Percentiles rank a stretch among this genome's conserved stretches.
Evolutionary conservation across 2,797 vertebrate genomes (phyloP).

Genomic region (Dallia pectoralis): DNA sequence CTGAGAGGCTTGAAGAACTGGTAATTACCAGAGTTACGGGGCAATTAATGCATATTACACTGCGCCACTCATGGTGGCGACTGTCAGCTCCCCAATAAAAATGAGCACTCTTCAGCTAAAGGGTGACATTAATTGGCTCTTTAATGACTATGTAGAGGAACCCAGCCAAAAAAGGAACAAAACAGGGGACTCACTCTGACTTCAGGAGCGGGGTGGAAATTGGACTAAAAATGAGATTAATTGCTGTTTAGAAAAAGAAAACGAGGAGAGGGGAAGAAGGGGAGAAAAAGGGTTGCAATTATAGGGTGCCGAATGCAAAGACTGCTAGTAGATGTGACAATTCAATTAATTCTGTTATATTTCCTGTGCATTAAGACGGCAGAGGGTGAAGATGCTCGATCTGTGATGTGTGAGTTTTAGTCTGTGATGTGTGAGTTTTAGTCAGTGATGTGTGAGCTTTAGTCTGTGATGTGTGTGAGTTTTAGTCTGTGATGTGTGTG

Average conservation of each 20-base stretch:
- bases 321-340: slow-evolving; percentile 95
- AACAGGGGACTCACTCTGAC: slow-evolving; percentile 99
- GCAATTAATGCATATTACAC: slow-evolving; percentile 99
- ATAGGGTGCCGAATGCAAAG: slow-evolving; percentile 97
- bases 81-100: slow-evolving; percentile 99
- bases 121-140: slow-evolving; percentile 99
- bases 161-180: slow-evolving; percentile 99
- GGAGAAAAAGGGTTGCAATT: slow-evolving; percentile 98
- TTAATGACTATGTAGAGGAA: slow-evolving; percentile 99
- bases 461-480: too few species aligned
- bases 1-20: slow-evolving; percentile 99
- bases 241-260: slow-evolving; percentile 98
- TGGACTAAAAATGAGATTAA: slow-evolving; percentile 99
- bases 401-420: slow-evolving; percentile 25
- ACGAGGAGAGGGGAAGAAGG: slow-evolving; percentile 92
- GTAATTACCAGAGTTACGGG: slow-evolving; percentile 99
- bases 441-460: neutral
- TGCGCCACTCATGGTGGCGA: slow-evolving; percentile 99
- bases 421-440: slow-evolving; percentile 9
- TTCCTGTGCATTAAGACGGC: slow-evolving; percentile 79
- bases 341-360: slow-evolving; percentile 84
- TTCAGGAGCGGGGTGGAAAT: slow-evolving; percentile 99
- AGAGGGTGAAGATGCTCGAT: slow-evolving; percentile 38
- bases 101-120: slow-evolving; percentile 99
- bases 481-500: too few species aligned